Evolutionary conservation across 2,113 vertebrate genomes (phyloP).

Genomic region (Tenrec ecaudatus): DNA sequence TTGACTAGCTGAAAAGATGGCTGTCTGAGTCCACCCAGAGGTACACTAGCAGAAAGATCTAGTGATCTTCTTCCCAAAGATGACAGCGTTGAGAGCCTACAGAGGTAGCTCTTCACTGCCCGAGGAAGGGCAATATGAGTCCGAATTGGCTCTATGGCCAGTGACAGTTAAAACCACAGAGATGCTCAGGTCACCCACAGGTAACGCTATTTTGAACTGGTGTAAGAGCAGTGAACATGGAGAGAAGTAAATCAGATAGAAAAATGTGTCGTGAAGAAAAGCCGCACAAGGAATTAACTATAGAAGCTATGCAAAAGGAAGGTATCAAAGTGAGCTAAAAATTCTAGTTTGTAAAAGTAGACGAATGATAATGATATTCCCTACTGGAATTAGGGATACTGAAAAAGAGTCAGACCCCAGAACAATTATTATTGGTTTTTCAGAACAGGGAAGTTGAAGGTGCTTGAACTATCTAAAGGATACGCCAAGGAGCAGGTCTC

Average conservation of each 20-base stretch:
- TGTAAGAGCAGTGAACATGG: neutral
- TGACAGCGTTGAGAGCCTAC: neutral
- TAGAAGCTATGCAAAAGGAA: neutral
- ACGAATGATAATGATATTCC: neutral
- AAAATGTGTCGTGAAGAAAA: neutral
- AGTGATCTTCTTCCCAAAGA: neutral
- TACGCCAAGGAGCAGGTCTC: neutral
- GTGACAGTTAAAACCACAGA: neutral
- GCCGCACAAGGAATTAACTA: neutral
- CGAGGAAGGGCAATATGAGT: neutral
- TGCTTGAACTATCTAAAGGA: neutral
- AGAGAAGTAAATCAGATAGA: neutral
- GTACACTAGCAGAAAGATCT: neutral
- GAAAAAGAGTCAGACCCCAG: neutral
- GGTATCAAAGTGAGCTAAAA: neutral
- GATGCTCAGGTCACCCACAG: neutral
- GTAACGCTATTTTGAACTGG: neutral
- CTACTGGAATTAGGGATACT: neutral
- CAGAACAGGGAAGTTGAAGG: neutral
- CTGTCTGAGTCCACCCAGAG: neutral
- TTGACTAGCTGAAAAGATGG: neutral
- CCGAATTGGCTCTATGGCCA: neutral
- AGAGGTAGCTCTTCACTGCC: neutral
- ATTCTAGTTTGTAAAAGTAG: slow-evolving; percentile 17
- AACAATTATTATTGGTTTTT: slow-evolving; percentile 37